Base-by-base conservation (phyloP, 2,113 vertebrate species). In the Neogobius melanostomus region DNA sequence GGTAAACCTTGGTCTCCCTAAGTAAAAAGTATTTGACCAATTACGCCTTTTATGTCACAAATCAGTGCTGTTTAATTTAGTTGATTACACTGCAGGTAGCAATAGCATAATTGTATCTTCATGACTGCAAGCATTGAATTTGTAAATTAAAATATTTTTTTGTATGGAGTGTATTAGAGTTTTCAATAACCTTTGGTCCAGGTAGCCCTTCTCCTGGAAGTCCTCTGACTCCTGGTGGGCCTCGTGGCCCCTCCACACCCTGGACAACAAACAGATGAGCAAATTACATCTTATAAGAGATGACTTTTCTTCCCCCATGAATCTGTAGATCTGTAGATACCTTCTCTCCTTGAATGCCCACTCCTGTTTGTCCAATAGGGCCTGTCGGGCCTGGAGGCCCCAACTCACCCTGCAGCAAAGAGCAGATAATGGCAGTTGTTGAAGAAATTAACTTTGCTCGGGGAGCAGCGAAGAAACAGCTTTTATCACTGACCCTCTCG, bases 261-360 rank as follows among this genome's bases (percentile, higher is more conserved):
- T 97, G 43, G 53, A 17, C n/a, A 72, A 46, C 15, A 43, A 1
- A 46, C 15, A 43, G 0, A 46, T 66, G 44, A 14, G 0, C 9
- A 0, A 0, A 5, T 1, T 59, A 15, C 66, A 11, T 43, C 28
- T 36, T 36, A 36, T 36, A 3, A 36, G 3, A 36, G 28, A 36
- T 43, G 0, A 10, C 43, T 28, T 21, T 12, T 12, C 8, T 11
- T 36, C 28, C 28, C 28, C 28, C 28, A 36, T 36, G 4, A 36
- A 36, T 36, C 3, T 16, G 10, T 48, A 48, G n/a, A 17, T 28
- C 53, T 17, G 16, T 46, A 16, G 6, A 45, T 48, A 95, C 93
- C 93, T 95, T 97, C 68, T 96, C 94, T 82, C 95, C 94, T 80
- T 95, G 94, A 82, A 95, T 93, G 75, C 94, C 95, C 77, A 83